Base-by-base conservation (phyloP, 2,113 vertebrate genomes). In the Hylia prasina region DNA sequence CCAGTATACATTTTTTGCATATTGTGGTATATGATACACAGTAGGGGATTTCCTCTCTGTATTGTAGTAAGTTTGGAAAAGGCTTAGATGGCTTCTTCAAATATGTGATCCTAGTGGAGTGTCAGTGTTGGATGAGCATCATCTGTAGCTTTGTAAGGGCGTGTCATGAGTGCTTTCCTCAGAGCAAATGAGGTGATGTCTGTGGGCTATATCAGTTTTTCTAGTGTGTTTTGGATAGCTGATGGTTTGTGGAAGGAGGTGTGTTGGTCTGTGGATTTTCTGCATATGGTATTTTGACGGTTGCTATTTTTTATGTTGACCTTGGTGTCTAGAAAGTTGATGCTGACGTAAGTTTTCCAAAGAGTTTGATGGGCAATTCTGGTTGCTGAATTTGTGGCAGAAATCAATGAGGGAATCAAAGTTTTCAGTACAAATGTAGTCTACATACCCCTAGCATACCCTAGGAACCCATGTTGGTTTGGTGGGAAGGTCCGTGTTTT, bases 221-320 rank as follows among this genome's bases (percentile, higher is more conserved):
- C 82, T 93, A 83, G 86, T 78, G 69, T 92, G 95, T 92, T 96
- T 94, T 92, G 96, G 89, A 61, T 75, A 89, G 89, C 40, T 92
- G 91, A 90, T 81, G 95, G 95, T 97, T 97, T 96, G 89, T 82
- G 95, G 96, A 97, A 97, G 89, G 96, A 96, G 96, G 91, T 97
- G 95, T 94, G 89, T 87, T 97, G 95, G 96, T 95, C 96, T 97
- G 96, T 97, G 96, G 96, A 97, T 97, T 97, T 97, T 97, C 95
- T 96, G 56, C 89, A 96, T 94, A 92, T 96, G 95, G 93, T 97
- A 95, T 94, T 97, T 97, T 97, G 91, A 94, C 44, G 47, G 80
- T 94, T 96, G 80, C 93, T 97, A 95, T 97, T 96, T 97, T 96
- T 97, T 83, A 58, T 94, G 94, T 87, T 94, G 94, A 94, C 83